Evolutionary conservation across 2,888 invertebrate genomes (phyloP).

Genomic region (Microplitis deprimator): DNA sequence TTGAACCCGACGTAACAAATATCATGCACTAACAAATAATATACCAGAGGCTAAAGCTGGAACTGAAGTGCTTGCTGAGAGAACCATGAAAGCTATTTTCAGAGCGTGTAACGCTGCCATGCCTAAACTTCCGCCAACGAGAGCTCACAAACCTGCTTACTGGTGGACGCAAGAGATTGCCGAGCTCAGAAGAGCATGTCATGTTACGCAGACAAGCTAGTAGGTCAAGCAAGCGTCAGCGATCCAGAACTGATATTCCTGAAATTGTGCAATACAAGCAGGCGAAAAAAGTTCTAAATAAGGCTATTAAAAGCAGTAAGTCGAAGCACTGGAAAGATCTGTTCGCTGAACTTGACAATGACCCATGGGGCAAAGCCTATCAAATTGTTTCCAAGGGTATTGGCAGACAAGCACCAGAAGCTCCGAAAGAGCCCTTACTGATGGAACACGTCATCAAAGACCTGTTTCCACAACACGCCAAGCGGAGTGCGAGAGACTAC

Average conservation of each 20-base stretch:
- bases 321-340: conserved; percentile 50
- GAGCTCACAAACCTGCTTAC: conserved; percentile 43
- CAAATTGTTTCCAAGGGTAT: conserved; percentile 49
- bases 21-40: background rate
- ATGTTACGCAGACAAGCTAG: conserved; percentile 38
- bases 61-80: background rate
- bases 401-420: conserved; percentile 13
- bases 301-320: conserved; percentile 46
- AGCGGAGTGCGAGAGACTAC: background rate
- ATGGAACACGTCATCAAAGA: conserved; percentile 35
- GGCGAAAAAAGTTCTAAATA: conserved; percentile 38
- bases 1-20: no score
- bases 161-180: conserved; percentile 54
- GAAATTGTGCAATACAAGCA: conserved; percentile 33
- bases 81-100: conserved; percentile 4
- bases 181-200: conserved; percentile 44
- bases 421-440: conserved; percentile 35
- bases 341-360: conserved; percentile 49
- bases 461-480: conserved; percentile 43
- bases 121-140: background rate
- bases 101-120: conserved; percentile 23
- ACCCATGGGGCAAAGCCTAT: conserved; percentile 53
- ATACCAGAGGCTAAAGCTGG: background rate
- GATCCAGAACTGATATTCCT: conserved; percentile 6
- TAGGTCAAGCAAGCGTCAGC: conserved; percentile 22